A percentile compares a stretch with the other conserved stretches of the same genome.
phyloP scores from a whole-genome alignment of 2,113 vertebrate species.

The Hucho hucho region DNA sequence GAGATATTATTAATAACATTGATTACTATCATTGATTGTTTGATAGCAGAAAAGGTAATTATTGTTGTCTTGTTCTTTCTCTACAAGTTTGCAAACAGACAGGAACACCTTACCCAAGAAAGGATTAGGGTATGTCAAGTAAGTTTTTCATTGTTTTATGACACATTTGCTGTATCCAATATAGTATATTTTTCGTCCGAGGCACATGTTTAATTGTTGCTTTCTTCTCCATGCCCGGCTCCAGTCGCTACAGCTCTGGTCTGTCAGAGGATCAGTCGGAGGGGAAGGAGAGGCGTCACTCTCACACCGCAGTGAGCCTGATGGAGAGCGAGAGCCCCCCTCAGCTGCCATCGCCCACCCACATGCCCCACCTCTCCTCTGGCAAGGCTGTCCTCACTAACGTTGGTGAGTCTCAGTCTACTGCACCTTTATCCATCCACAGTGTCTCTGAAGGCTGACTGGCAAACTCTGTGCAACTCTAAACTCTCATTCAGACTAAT shows the following conservation, averaged over 20 bases:
- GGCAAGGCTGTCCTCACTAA: slow-evolving; percentile 85
- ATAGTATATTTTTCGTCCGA: neutral
- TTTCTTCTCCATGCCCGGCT: slow-evolving; percentile 5
- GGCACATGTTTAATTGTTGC: neutral
- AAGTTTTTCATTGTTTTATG: too few species aligned
- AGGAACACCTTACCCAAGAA: slow-evolving; percentile 95
- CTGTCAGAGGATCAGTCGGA: slow-evolving; percentile 83
- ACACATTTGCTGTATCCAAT: slow-evolving; percentile 2
- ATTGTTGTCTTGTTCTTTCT: slow-evolving; percentile 13
- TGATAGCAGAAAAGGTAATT: neutral
- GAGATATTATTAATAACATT: neutral
- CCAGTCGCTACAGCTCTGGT: slow-evolving; percentile 79
- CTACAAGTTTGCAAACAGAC: slow-evolving; percentile 82
- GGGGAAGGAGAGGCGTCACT: slow-evolving; percentile 73
- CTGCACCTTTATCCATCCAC: too few species aligned
- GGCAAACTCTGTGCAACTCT: too few species aligned
- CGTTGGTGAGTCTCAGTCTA: slow-evolving; percentile 81
- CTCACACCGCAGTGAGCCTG: slow-evolving; percentile 81
- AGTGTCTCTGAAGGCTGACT: too few species aligned
- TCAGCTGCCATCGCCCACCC: slow-evolving; percentile 85
- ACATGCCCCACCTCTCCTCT: slow-evolving; percentile 74
- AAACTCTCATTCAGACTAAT: too few species aligned
- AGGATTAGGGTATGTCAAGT: slow-evolving; percentile 83
- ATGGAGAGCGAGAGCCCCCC: slow-evolving; percentile 82
- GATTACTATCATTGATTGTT: slow-evolving; percentile 25